Evolutionary conservation across 2,113 vertebrate species (phyloP), one percentile per base, ranked within the genome.

Genomic region (Sceloporus tristichus): DNA sequence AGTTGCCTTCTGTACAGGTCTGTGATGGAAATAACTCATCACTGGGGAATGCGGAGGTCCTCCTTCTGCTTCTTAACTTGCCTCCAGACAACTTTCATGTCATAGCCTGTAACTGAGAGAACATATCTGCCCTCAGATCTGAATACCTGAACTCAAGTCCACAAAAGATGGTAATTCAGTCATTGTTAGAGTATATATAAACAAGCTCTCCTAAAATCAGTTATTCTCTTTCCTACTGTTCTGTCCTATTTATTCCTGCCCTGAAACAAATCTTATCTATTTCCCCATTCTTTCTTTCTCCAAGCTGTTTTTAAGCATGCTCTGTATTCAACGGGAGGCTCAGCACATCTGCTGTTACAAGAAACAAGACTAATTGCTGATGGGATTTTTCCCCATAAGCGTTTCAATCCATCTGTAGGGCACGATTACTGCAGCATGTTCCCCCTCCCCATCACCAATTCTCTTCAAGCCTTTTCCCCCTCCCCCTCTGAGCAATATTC

Each of bases 321-420:
- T 95, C 92, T 91, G 78, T 91, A 95, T 95, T 94, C 92, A 94
- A 48, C 82, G 91, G 91, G 76, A 94, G 92, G 86, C 91, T 88
- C 34, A 65, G 85, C 89, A 94, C 95, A 96, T 95, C 95, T 96
- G 96, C 91, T 96, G 91, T 95, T 94, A 91, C 94, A 94, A 96
- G 94, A 96, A 97, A 92, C 93, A 90, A 94, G 83, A 96, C 94
- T 96, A 97, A 97, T 95, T 96, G 95, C 94, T 95, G 93, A 96
- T 95, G 94, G 95, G 91, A 90, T 85, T 42, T 95, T 96, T 96
- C 91, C 93, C 93, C 90, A 65, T 70, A 93, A 95, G 92, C 94
- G 92, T 95, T 95, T 94, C 94, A 93, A 94, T 84, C 94, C 95
- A 95, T 96, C 94, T 97, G 95, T 91, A 94, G 90, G 90, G 91